phyloP scores from a whole-genome alignment of 1,140 invertebrate genomes.

The Formica exsecta region DNA sequence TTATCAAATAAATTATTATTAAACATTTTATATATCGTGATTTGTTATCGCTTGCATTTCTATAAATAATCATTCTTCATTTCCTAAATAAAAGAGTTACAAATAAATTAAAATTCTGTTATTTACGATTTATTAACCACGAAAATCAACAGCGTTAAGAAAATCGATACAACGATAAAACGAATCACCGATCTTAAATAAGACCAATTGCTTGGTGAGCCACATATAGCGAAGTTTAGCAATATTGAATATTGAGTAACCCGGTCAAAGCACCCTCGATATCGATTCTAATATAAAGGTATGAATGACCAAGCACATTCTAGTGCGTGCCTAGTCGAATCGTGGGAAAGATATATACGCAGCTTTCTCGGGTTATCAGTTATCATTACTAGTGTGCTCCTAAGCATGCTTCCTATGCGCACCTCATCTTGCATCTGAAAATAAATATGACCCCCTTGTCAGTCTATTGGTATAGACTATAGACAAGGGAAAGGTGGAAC shows the following conservation, averaged over 20 bases:
- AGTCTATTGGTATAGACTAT: not conserved
- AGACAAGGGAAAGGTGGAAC: not conserved
- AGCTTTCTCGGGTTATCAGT: constrained; percentile 69
- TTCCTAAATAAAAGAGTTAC: not conserved
- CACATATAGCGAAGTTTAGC: constrained; percentile 16
- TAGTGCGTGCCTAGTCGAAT: constrained; percentile 66
- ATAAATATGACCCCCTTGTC: constrained; percentile 18
- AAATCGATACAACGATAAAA: not conserved
- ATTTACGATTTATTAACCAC: constrained; percentile 4
- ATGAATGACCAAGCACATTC: constrained; percentile 57
- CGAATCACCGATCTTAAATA: constrained; percentile 9
- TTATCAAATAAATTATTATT: not conserved
- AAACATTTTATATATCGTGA: not conserved
- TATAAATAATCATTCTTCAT: not conserved
- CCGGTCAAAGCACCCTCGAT: not conserved
- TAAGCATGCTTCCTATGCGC: not conserved
- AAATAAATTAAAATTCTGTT: constrained; percentile 2
- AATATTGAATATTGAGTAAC: constrained; percentile 36
- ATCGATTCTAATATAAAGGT: constrained; percentile 39
- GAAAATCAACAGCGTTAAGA: not conserved
- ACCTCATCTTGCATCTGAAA: not conserved
- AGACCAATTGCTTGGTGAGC: constrained; percentile 37
- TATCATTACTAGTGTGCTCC: constrained; percentile 25
- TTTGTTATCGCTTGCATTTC: not conserved
- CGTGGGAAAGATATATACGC: constrained; percentile 67